These are phyloP conservation scores for Canis aureus DNA, from an alignment of 2,113 vertebrate species.

Conservation along the genomic window DNA sequence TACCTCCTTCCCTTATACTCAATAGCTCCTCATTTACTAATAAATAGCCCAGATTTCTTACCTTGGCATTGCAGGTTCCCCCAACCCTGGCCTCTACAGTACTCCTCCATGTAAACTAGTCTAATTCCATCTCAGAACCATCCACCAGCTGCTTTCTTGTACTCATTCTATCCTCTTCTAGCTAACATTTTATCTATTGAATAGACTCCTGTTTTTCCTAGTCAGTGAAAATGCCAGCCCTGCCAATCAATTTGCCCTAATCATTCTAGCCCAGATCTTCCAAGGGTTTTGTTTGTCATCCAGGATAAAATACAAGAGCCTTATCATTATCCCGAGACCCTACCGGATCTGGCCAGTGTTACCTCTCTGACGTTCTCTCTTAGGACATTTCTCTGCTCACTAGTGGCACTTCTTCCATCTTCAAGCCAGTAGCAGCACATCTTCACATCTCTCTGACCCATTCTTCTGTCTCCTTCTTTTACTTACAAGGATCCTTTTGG, in stretches of 20 bases:
- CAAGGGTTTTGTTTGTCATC: not conserved
- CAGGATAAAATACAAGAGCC: not conserved
- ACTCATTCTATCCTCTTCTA: not conserved
- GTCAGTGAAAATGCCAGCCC: not conserved
- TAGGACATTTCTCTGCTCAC: not conserved
- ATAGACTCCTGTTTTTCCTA: not conserved
- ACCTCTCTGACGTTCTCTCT: not conserved
- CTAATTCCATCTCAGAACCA: not conserved
- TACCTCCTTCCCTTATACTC: not conserved
- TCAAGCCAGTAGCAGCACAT: not conserved
- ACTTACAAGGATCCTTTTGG: not conserved
- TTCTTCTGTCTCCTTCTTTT: not conserved
- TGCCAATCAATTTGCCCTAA: not conserved
- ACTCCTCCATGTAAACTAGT: not conserved
- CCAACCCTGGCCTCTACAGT: not conserved
- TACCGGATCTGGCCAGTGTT: not conserved
- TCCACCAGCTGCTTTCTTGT: not conserved
- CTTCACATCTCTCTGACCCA: not conserved
- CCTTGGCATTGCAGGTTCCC: not conserved
- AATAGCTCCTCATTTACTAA: not conserved
- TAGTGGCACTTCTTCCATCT: not conserved
- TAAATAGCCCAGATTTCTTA: not conserved
- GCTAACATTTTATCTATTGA: not conserved
- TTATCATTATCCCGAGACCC: not conserved
- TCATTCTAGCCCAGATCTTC: not conserved